Conservation (phyloP, 2,113 vertebrate species). For the Cebidichthys violaceus region DNA sequence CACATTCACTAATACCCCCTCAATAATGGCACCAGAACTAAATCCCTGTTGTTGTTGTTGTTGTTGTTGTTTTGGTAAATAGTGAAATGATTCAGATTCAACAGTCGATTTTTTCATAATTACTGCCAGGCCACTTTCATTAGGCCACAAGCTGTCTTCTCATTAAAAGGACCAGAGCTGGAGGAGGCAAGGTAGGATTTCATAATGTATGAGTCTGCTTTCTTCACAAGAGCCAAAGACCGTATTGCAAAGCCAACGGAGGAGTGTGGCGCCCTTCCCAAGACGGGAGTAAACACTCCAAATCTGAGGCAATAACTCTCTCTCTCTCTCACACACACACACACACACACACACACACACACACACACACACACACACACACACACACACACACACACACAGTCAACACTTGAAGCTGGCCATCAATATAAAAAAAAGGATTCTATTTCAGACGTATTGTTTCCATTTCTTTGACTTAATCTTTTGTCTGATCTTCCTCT, state of each 20-base stretch:
- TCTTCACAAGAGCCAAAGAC: conserved; percentile 40
- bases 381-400: not conserved
- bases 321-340: not conserved
- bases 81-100: conserved; percentile 13
- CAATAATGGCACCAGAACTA: conserved; percentile 8
- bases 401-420: not conserved
- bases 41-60: not conserved
- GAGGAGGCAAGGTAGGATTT: conserved; percentile 21
- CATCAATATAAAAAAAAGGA: conserved; percentile 20
- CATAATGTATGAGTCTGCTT: conserved; percentile 36
- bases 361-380: not conserved
- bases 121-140: conserved; percentile 39
- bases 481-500: not conserved
- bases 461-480: conserved; percentile 15
- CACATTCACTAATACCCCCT: conserved; percentile 1
- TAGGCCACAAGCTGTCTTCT: conserved; percentile 45
- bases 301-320: conserved; percentile 22
- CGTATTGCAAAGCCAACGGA: conserved; percentile 24
- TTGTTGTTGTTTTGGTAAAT: conserved; percentile 7
- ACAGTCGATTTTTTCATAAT: conserved; percentile 19
- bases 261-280: conserved; percentile 24
- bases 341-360: not conserved
- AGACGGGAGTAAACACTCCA: conserved; percentile 37
- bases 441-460: conserved; percentile 28
- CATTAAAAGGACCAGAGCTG: conserved; percentile 47